Evolutionary conservation across 2,888 invertebrate species (phyloP).

Genomic region (Brachycybe producta): DNA sequence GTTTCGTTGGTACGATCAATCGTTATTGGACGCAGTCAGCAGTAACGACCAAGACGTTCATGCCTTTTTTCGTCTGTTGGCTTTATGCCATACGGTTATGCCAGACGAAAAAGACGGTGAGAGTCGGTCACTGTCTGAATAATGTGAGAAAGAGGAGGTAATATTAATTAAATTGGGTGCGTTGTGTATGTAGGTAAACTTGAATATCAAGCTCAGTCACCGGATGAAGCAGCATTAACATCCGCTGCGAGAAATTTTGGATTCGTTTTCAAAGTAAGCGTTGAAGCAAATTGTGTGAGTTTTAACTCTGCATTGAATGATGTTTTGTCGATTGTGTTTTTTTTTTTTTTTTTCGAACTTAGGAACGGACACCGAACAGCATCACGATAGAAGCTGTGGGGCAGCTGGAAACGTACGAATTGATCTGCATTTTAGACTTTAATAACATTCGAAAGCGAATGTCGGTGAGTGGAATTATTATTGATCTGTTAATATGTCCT

Average conservation of each 20-base stretch:
- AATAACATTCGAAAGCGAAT: slow-evolving; percentile 98
- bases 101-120: slow-evolving; percentile 71
- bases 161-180: not conserved
- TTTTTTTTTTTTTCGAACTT: slow-evolving; percentile 20
- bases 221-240: slow-evolving; percentile 93
- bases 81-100: slow-evolving; percentile 98
- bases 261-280: slow-evolving; percentile 84
- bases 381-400: slow-evolving; percentile 51
- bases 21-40: slow-evolving; percentile 67
- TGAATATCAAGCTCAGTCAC: slow-evolving; percentile 89
- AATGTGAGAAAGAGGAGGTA: too few relatives aligned
- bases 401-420: slow-evolving; percentile 55
- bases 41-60: slow-evolving; percentile 57
- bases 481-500: slow-evolving; percentile 32
- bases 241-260: slow-evolving; percentile 98
- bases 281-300: not conserved
- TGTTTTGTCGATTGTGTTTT: not conserved
- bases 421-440: slow-evolving; percentile 95
- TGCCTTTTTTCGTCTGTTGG: slow-evolving; percentile 80
- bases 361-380: slow-evolving; percentile 39
- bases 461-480: slow-evolving; percentile 64
- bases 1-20: slow-evolving; percentile 86
- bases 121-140: too few relatives aligned
- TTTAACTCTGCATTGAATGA: not conserved
- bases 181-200: slow-evolving; percentile 44